A percentile compares a stretch with the other conserved stretches of the same genome.
phyloP scores from a whole-genome alignment of 2,888 invertebrate species.

The Chaetogeoica ovagalla region DNA sequence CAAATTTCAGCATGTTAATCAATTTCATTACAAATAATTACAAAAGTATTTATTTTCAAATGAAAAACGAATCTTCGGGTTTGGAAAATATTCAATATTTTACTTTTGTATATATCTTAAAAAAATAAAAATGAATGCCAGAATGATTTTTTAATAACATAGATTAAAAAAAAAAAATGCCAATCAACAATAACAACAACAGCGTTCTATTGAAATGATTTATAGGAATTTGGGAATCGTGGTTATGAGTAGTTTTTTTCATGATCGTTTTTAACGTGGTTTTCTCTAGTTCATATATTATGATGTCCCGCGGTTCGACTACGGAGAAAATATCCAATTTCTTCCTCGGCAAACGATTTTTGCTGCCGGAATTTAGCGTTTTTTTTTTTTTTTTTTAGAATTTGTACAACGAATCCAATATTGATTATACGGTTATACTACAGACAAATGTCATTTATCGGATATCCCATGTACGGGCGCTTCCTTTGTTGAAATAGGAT shows the following conservation, averaged over 20 bases:
- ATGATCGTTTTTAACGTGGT: not conserved
- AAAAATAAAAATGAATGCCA: not conserved
- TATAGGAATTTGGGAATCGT: constrained; percentile 1
- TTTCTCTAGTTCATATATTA: constrained; percentile 11
- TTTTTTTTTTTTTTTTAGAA: too few species aligned
- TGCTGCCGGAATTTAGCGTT: constrained; percentile 1
- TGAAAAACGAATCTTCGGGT: not conserved
- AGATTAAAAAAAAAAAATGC: constrained; percentile 9
- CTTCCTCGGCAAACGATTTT: constrained; percentile 21
- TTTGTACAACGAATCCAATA: constrained; percentile 3
- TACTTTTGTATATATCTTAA: not conserved
- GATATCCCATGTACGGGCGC: not conserved
- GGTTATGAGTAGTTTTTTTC: constrained; percentile 24
- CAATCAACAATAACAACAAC: not conserved
- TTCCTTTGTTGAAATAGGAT: not conserved
- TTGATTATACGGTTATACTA: not conserved
- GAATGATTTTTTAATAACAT: not conserved
- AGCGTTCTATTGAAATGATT: constrained; percentile 5
- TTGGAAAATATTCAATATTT: not conserved
- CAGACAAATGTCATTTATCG: not conserved
- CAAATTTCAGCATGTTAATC: too few species aligned
- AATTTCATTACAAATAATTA: too few species aligned
- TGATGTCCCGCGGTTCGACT: not conserved
- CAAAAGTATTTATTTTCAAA: too few species aligned
- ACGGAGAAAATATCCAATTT: constrained; percentile 2